Conservation (phyloP, 2,888 invertebrate species). For the Drosophila nigricruria region DNA sequence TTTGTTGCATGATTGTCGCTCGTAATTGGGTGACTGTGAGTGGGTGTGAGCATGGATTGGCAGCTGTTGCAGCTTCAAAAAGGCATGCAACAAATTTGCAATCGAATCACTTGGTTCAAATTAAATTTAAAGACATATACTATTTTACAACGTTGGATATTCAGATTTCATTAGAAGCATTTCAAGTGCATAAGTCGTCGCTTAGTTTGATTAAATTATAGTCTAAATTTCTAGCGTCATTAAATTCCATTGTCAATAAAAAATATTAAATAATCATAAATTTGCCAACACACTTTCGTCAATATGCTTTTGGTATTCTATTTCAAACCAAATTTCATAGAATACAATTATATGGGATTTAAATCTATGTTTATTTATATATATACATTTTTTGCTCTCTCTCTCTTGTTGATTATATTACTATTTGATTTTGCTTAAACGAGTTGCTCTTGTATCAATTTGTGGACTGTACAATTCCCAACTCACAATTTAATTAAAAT, state of each 20-base stretch:
- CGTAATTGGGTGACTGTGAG: constrained; percentile 1
- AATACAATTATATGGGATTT: constrained; percentile 66
- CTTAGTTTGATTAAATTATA: constrained; percentile 11
- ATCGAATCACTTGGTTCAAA: constrained; percentile 30
- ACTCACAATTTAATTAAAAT: constrained; percentile 59
- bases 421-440: constrained; percentile 39
- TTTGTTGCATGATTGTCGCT: neutral
- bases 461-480: constrained; percentile 32
- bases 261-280: constrained; percentile 20
- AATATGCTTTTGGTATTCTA: constrained; percentile 20
- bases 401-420: constrained; percentile 17
- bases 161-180: neutral
- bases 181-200: constrained; percentile 4
- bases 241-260: constrained; percentile 2
- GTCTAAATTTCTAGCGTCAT: neutral
- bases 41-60: neutral
- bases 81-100: constrained; percentile 23
- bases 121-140: constrained; percentile 9
- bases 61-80: constrained; percentile 17
- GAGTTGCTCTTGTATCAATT: constrained; percentile 18
- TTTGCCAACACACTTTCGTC: constrained; percentile 28
- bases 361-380: constrained; percentile 20
- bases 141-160: constrained; percentile 4
- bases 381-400: neutral
- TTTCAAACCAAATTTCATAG: constrained; percentile 15